Evolutionary conservation across 2,888 invertebrate genomes (phyloP), one percentile per base, ranked within the genome.

Genomic region (Ectemnius cavifrons): DNA sequence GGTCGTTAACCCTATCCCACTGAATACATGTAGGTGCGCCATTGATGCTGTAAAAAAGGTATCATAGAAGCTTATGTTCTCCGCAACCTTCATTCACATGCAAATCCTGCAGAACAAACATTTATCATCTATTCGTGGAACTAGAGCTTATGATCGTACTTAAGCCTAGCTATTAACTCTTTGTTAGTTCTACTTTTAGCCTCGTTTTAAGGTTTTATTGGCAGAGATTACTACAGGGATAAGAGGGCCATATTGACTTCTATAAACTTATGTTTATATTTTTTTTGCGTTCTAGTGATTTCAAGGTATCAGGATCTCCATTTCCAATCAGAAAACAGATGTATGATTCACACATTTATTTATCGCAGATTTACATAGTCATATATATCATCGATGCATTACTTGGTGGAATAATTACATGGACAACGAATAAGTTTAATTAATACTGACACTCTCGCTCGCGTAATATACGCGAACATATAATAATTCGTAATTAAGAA

Each of bases 81-180:
- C 64, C 71, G 67, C 75, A 57, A 67, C 56, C 49, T 68, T 73
- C 68, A 83, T 82, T 83, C 82, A 83, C 45, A 82, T 82, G 83
- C 69, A 80, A 82, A 83, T 82, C 37, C 56, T 28, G 13, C 4
- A 47, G 64, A 63, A 60, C 64, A 72, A 75, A 75, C 72, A 75
- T 75, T 75, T 64, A 72, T 80, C 83, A 74, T 71, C 67, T 72
- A 61, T 80, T 37, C 37, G 37, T 37, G 37, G 37, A 37, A 37
- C 37, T 37, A 37, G 37, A 37, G 8, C 37, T 37, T 11, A 37
- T 11, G 11, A 37, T 37, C 37, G 37, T 11, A 37, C 37, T 37
- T 8, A 37, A 37, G 37, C 37, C 37, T 37, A 37, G 37, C 37
- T 8, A 37, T 11, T 1, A 37, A 37, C 37, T 37, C 8, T 37